Evolutionary conservation across 1,140 invertebrate genomes (phyloP), one percentile per base, ranked within the genome.

Genomic region (Nautilus pompilius): DNA sequence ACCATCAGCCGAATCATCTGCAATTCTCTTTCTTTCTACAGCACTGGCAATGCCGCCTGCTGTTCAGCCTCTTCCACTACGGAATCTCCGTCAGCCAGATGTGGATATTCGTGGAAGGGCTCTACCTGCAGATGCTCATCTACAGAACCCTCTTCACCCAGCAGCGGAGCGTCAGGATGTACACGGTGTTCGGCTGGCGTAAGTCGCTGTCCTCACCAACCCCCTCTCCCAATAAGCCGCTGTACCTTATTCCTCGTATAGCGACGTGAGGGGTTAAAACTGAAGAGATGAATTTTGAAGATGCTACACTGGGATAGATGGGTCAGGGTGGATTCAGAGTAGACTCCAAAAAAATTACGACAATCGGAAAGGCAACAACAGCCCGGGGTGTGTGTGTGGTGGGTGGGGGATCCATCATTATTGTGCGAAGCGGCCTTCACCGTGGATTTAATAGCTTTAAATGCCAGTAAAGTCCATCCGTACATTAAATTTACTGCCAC

Each of bases 51-150:
- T 92, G 91, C 79, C 91, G 91, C 74, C 69, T 87, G 5, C 83
- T 91, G 51, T 88, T 86, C 26, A 87, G 86, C 48, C 66, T 89
- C 15, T 90, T 89, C 85, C 86, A 90, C 67, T 93, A 91, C 76
- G 88, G 88, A 68, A 86, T 90, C 49, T 80, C 90, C 60, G 89
- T 88, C 0, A 92, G 91, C 76, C 91, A 91, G 73, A 88, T 87
- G 28, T 91, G 90, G 88, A 89, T 92, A 53, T 80, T 92, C 28
- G 90, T 91, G 87, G 90, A 92, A 79, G 90, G 90, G 0, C 82
- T 91, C 2, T 91, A 92, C 76, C 82, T 92, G 13, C 89, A 91
- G 75, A 91, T 90, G 79, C 83, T 92, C 32, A 87, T 92, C 36
- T 91, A 90, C 76, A 78, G 88, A 46, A 88, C 90, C 2, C 83